phyloP scores from a whole-genome alignment of 2,888 invertebrate genomes.

The Mycalesis mineus region DNA sequence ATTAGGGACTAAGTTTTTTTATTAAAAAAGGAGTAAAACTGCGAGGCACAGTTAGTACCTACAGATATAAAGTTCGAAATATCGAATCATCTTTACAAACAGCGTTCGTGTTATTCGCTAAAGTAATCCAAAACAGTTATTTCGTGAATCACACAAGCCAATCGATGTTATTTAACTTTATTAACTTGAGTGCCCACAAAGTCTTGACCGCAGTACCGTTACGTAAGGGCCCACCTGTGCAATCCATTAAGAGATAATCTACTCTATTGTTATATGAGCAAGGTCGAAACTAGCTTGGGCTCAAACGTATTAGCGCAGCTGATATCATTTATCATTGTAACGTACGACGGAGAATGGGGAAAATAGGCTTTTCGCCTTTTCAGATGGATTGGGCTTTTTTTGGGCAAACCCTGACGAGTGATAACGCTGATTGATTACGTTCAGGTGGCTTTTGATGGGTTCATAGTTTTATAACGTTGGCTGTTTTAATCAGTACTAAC shows the following conservation, averaged over 20 bases:
- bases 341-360: conserved; percentile 3
- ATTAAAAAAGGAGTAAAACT: too few relatives aligned
- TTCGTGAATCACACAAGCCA: neutral
- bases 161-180: neutral
- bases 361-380: conserved; percentile 21
- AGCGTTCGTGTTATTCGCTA: neutral
- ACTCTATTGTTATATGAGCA: neutral
- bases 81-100: too few relatives aligned
- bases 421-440: conserved; percentile 22
- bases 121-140: neutral
- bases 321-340: conserved; percentile 24
- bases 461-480: neutral
- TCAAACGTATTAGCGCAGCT: neutral
- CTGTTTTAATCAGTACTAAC: too few relatives aligned
- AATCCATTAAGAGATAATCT: neutral
- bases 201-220: neutral
- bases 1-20: too few relatives aligned
- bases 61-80: too few relatives aligned
- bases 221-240: neutral
- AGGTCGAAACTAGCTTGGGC: neutral
- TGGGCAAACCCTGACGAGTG: conserved; percentile 16
- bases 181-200: neutral
- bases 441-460: conserved; percentile 3
- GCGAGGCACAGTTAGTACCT: too few relatives aligned
- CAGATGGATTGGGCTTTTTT: conserved; percentile 20